Evolutionary conservation across 2,888 invertebrate species (phyloP).

Genomic region (Thereva unica): DNA sequence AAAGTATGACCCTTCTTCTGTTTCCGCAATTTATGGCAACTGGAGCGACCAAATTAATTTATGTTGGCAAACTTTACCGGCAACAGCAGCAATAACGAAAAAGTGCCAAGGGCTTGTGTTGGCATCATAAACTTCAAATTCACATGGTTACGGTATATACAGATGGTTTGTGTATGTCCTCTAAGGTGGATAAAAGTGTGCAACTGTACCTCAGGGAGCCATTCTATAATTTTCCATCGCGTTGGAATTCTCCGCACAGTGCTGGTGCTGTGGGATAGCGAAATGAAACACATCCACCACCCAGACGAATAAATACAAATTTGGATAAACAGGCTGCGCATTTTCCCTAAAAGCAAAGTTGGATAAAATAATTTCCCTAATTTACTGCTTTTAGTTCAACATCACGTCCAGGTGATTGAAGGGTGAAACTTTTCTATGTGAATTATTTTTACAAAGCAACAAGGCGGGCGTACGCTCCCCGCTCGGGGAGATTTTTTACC

Average conservation of each 20-base stretch:
- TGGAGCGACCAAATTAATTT: conserved; percentile 39
- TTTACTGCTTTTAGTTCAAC: conserved; percentile 36
- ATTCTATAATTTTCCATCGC: conserved; percentile 24
- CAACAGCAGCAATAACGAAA: conserved; percentile 38
- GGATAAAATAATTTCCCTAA: conserved; percentile 40
- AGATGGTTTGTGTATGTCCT: conserved; percentile 24
- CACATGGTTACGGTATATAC: conserved; percentile 25
- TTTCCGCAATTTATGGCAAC: conserved; percentile 28
- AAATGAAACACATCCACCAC: conserved; percentile 17
- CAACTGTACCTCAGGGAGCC: conserved; percentile 34
- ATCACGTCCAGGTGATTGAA: conserved; percentile 31
- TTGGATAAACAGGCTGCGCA: conserved; percentile 39
- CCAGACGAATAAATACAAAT: conserved; percentile 41
- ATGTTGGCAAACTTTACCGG: conserved; percentile 41
- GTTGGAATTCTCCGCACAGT: conserved; percentile 5
- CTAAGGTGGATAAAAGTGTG: conserved; percentile 33
- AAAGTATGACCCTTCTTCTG: conserved; percentile 38
- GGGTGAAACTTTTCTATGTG: conserved; percentile 20
- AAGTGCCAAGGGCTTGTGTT: conserved; percentile 25
- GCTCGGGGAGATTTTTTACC: too few species aligned
- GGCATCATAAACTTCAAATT: conserved; percentile 33
- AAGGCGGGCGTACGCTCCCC: too few species aligned
- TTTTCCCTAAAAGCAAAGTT: conserved; percentile 42
- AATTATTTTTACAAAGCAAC: too few species aligned
- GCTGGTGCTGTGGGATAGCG: neutral